phyloP scores from a whole-genome alignment of 2,797 vertebrate species.

The Ataeniobius toweri region DNA sequence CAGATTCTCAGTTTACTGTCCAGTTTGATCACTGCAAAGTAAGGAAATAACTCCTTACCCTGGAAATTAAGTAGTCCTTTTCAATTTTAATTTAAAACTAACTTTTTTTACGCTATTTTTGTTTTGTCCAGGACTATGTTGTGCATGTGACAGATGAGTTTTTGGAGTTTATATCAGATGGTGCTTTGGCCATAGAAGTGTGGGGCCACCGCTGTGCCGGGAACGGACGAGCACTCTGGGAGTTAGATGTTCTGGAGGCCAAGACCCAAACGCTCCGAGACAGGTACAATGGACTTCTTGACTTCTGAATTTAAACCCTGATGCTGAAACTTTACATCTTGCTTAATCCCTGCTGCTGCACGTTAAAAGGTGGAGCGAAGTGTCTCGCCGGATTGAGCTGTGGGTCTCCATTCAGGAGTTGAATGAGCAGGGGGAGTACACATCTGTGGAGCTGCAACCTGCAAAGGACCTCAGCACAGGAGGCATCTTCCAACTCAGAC shows the following conservation, averaged over 20 bases:
- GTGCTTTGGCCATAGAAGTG: conserved; percentile 94
- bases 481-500: conserved; percentile 94
- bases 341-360: conserved; percentile 17
- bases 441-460: conserved; percentile 90
- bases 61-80: neutral
- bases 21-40: conserved; percentile 94
- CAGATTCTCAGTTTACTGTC: conserved; percentile 90
- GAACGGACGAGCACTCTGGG: conserved; percentile 89
- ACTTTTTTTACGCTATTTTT: conserved; percentile 5
- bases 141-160: conserved; percentile 95
- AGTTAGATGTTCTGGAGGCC: conserved; percentile 90
- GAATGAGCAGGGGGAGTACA: conserved; percentile 95
- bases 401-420: conserved; percentile 94
- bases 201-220: conserved; percentile 97
- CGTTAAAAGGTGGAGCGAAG: conserved; percentile 91
- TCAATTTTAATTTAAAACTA: neutral
- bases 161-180: conserved; percentile 96
- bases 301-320: neutral
- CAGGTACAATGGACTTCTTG: conserved; percentile 77
- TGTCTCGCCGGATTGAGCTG: conserved; percentile 93
- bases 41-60: conserved; percentile 21
- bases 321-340: conserved; percentile 2
- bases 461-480: conserved; percentile 94
- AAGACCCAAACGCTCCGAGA: conserved; percentile 92
- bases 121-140: conserved; percentile 85